phyloP scores from a whole-genome alignment of 1,140 invertebrate genomes.

The Potamilus streckersoni region DNA sequence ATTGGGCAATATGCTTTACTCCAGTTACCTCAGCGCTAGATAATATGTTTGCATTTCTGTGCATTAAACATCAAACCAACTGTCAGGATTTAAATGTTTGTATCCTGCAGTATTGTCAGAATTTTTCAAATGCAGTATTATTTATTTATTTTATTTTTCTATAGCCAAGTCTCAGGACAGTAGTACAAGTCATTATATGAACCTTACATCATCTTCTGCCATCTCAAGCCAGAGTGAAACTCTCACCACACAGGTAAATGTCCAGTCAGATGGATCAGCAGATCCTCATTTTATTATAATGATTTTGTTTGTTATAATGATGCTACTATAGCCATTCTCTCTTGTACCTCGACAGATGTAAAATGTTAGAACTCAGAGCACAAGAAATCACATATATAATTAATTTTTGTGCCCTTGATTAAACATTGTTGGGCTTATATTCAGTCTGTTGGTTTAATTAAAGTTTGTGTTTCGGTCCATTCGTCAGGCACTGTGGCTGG shows the following conservation, averaged over 20 bases:
- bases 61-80: too few species aligned
- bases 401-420: not conserved
- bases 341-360: not conserved
- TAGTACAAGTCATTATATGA: slow-evolving; percentile 17
- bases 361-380: not conserved
- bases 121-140: not conserved
- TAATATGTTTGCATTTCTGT: too few species aligned
- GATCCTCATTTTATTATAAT: not conserved
- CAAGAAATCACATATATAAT: not conserved
- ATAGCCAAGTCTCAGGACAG: slow-evolving; percentile 10
- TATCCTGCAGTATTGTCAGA: too few species aligned
- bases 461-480: too few species aligned
- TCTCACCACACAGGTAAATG: slow-evolving; percentile 53
- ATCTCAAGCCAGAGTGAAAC: slow-evolving; percentile 59
- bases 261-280: not conserved
- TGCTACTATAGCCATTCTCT: not conserved
- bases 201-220: slow-evolving; percentile 52
- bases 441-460: too few species aligned
- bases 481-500: too few species aligned
- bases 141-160: slow-evolving; percentile 1
- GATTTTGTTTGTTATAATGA: not conserved
- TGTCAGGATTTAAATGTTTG: too few species aligned
- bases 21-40: too few species aligned
- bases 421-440: too few species aligned
- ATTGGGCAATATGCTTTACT: too few species aligned